Evolutionary conservation across 2,797 vertebrate species (phyloP), one percentile per base, ranked within the genome.

Genomic region (Alcedo atthis): DNA sequence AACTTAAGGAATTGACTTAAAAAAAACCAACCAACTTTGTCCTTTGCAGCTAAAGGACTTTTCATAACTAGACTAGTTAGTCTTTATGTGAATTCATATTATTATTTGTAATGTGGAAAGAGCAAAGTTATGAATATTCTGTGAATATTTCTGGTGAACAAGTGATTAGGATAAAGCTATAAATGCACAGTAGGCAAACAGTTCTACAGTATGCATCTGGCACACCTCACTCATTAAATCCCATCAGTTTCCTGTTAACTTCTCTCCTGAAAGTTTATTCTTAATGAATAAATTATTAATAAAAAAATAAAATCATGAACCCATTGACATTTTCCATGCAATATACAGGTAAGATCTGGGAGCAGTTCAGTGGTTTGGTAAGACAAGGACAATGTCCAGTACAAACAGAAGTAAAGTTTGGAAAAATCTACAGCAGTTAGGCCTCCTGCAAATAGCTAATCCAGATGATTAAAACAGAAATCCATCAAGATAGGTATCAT

Each of bases 191-290:
- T n/a, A 87, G 64, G 83, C 78, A 82, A 81, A 82, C 43, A 82
- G 22, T 61, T 90, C 73, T 79, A 55, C 61, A 46, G 62, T 48
- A 42, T 25, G 32, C 4, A 11, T 15, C 79, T 95, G 71, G 85
- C 78, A 89, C 51, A 86, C 74, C 40, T 93, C 82, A 18, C 75
- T 94, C 95, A 74, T 85, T 88, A 88, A 62, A 70, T 70, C 80
- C 62, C 71, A 48, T 66, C 62, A n/a, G 5, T 70, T 88, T 76
- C 69, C 64, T 89, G 74, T 49, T 89, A 68, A 54, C 85, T 94
- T 81, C 87, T 81, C 74, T 51, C 62, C 45, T 75, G 63, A 80
- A 94, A 74, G 57, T 91, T 89, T 70, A 84, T 87, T 87, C 37
- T 40, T 15, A 40, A 40, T 40, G 15, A 40, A 40, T 40, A 40